These are phyloP conservation scores for Phylloscopus collybita DNA, from an alignment of 2,797 vertebrate genomes.

Conservation along the genomic window DNA sequence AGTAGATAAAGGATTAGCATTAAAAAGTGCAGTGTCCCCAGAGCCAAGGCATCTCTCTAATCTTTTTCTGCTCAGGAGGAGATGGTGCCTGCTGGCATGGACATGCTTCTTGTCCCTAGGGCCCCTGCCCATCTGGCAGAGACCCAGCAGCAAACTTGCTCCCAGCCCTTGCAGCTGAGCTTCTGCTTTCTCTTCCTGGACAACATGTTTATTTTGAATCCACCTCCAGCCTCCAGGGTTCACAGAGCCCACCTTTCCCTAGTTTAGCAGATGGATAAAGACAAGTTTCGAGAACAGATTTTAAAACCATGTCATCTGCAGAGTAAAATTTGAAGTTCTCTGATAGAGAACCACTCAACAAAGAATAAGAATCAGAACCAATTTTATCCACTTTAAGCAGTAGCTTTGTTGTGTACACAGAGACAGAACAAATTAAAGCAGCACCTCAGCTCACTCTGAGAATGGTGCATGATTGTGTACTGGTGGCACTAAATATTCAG, in stretches of 20 bases:
- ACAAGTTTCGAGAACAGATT: neutral
- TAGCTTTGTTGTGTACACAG: neutral
- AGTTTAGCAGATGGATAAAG: neutral
- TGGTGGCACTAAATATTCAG: neutral
- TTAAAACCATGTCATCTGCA: neutral
- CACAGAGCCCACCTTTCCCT: neutral
- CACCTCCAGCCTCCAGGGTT: neutral
- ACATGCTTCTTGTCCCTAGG: neutral
- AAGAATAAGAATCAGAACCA: neutral
- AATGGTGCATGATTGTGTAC: accelerated
- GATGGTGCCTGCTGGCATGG: neutral
- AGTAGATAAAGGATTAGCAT: neutral
- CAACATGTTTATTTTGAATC: neutral
- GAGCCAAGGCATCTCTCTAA: neutral
- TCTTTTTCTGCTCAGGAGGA: neutral
- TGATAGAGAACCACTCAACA: neutral
- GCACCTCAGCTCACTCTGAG: neutral
- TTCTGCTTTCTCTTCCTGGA: neutral
- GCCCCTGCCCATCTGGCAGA: neutral
- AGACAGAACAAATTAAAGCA: neutral
- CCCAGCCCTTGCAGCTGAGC: neutral
- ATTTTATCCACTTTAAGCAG: neutral
- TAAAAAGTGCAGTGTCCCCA: neutral
- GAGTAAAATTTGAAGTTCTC: neutral
- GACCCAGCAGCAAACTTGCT: neutral